These are phyloP conservation scores for Portunus trituberculatus DNA, from an alignment of 1,140 invertebrate species.

Conservation along the genomic window DNA sequence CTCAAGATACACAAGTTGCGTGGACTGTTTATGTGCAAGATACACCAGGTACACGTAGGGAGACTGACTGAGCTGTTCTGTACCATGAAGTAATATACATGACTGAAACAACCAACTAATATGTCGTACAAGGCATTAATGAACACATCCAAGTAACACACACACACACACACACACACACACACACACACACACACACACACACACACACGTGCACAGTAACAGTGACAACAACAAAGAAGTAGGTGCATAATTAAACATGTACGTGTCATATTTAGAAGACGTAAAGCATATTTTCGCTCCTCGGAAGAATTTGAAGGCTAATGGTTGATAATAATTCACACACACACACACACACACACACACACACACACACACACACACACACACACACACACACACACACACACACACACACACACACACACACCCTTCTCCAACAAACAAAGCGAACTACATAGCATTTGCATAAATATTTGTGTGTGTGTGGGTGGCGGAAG, in stretches of 20 bases:
- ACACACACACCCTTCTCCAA: neutral
- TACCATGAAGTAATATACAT: neutral
- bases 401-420: neutral
- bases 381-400: neutral
- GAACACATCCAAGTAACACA: neutral
- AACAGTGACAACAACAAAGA: neutral
- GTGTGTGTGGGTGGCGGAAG: neutral
- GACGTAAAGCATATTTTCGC: neutral
- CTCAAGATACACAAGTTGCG: too few relatives aligned
- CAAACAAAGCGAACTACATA: neutral
- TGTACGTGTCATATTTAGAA: neutral
- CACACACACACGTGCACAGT: neutral
- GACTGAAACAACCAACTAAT: neutral
- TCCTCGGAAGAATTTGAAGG: neutral
- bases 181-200: constrained; percentile 20
- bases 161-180: constrained; percentile 17
- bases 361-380: neutral
- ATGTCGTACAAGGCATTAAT: neutral
- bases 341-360: neutral
- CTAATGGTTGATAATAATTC: neutral
- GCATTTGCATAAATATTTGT: neutral
- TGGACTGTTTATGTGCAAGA: neutral
- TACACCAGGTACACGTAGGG: neutral
- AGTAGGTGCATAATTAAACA: neutral
- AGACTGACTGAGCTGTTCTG: neutral